These are phyloP conservation scores for Atractosteus spatula DNA, from an alignment of 2,113 vertebrate genomes.

Conservation along the genomic window DNA sequence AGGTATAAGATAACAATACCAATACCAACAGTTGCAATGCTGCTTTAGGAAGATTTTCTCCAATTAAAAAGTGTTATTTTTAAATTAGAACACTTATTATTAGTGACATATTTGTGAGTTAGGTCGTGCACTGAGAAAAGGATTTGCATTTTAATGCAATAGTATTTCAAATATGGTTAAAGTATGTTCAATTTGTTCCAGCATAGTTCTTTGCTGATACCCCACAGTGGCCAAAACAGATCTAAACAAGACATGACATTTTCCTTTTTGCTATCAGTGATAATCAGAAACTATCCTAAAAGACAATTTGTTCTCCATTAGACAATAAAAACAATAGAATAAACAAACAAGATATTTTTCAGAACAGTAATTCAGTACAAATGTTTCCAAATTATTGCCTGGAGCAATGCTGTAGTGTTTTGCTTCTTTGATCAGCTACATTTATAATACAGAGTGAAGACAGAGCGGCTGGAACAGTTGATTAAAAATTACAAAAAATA, in stretches of 20 bases:
- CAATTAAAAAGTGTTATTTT: no score
- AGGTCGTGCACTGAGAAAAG: no score
- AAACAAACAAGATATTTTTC: conserved; percentile 31
- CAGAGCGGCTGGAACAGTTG: conserved; percentile 2
- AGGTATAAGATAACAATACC: no score
- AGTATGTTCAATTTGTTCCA: no score
- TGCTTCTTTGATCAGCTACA: conserved; percentile 17
- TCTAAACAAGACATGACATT: not conserved
- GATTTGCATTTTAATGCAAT: no score
- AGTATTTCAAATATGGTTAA: no score
- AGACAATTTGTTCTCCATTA: conserved; percentile 43
- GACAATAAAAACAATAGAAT: conserved; percentile 36
- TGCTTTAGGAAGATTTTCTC: no score
- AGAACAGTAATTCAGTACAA: conserved; percentile 42
- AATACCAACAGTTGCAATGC: no score
- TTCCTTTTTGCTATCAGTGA: conserved; percentile 27
- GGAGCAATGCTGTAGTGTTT: conserved; percentile 35
- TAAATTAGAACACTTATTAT: no score
- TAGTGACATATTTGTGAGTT: no score
- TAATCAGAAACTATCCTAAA: conserved; percentile 38
- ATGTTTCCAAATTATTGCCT: conserved; percentile 45
- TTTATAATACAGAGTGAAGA: conserved; percentile 8
- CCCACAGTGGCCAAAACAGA: no score
- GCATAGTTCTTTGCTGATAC: no score
- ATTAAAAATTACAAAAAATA: not conserved